These are phyloP conservation scores for Chroicocephalus ridibundus DNA, from an alignment of 2,113 vertebrate genomes.

Conservation along the genomic window DNA sequence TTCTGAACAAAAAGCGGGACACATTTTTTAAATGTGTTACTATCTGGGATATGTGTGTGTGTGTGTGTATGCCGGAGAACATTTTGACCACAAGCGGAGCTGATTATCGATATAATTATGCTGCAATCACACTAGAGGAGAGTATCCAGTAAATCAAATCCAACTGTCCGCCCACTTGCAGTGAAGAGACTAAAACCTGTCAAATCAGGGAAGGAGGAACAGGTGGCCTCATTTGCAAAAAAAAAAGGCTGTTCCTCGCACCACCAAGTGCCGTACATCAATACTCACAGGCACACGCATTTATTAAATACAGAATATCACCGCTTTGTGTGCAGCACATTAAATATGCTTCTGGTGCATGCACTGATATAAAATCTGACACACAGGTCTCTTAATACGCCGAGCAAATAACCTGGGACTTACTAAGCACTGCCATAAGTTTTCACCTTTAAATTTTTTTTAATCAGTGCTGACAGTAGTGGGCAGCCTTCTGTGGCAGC, in stretches of 20 bases:
- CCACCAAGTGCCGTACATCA: neutral
- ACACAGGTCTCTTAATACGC: neutral
- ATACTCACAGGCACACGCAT: neutral
- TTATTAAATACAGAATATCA: neutral
- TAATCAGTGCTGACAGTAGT: neutral
- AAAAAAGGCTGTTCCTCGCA: neutral
- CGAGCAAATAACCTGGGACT: neutral
- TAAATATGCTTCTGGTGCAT: neutral
- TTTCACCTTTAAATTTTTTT: neutral
- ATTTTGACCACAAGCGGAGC: conserved; percentile 61
- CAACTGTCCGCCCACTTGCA: conserved; percentile 63
- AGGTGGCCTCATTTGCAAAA: conserved; percentile 62
- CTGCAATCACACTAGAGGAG: conserved; percentile 60
- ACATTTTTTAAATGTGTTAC: neutral
- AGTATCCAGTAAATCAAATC: conserved; percentile 62
- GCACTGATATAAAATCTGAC: neutral
- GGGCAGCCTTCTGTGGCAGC: neutral
- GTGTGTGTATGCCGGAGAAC: neutral
- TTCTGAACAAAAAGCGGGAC: neutral
- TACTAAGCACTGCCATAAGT: neutral
- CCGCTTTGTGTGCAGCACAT: neutral
- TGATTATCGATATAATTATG: conserved; percentile 71
- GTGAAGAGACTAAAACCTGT: conserved; percentile 59
- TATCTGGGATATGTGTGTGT: neutral
- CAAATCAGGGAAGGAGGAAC: conserved; percentile 50